These are phyloP conservation scores for Gallinago media DNA, from an alignment of 2,113 vertebrate genomes.

Conservation along the genomic window DNA sequence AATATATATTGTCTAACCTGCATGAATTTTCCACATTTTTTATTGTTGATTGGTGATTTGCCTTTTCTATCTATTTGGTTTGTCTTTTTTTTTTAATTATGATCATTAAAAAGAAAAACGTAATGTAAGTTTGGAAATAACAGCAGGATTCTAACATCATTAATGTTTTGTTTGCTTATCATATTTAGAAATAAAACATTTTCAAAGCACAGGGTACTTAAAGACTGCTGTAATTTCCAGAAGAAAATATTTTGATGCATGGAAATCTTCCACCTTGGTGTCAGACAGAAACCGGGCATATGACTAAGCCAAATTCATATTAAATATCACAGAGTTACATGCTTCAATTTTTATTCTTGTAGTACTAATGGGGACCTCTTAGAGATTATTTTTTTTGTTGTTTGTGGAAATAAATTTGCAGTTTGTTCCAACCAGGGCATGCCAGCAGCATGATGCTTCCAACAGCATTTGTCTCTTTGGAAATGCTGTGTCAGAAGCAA, in stretches of 20 bases:
- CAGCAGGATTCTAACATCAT: constrained; percentile 4
- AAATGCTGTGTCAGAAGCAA: constrained; percentile 22
- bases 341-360: neutral
- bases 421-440: neutral
- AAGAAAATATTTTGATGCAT: neutral
- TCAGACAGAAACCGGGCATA: neutral
- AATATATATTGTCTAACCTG: neutral
- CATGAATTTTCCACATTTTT: neutral
- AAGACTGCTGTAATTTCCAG: neutral
- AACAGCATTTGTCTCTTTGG: neutral
- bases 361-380: neutral
- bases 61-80: neutral
- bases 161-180: constrained; percentile 1
- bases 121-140: neutral
- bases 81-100: neutral
- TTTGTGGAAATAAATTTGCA: neutral
- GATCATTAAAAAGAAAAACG: neutral
- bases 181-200: neutral
- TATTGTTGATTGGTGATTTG: neutral
- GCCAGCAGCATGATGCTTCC: neutral
- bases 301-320: neutral
- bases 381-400: neutral
- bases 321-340: neutral
- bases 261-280: neutral
- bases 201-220: neutral